Base-by-base conservation (phyloP, 1,140 invertebrate species). In the Temnothorax longispinosus region DNA sequence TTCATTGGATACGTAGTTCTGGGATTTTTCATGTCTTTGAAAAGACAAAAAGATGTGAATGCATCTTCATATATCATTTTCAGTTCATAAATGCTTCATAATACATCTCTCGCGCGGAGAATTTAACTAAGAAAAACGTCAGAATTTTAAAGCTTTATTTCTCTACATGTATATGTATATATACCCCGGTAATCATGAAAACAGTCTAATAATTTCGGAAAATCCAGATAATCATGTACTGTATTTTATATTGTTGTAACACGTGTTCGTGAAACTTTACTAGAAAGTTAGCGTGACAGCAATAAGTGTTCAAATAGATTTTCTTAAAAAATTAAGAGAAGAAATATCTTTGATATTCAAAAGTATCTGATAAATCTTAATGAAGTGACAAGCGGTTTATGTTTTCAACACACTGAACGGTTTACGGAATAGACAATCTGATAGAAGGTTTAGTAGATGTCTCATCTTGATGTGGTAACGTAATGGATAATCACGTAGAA, bases 401-500 rank as follows among this genome's bases (percentile, higher is more conserved):
- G 21, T 52, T n/a, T 54, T n/a, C 52, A n/a, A 54, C 4, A 44
- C 1, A 8, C 0, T 38, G 32, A 32, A 41, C 1, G 18, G 10
- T 32, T 35, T 77, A 32, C 5, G 11, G 13, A 69, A 15, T 18
- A 21, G 44, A 80, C 41, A 80, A 15, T 6, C 41, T n/a, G 41
- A 44, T 27, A n/a, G 3, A 11, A 5, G 10, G 32, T 0, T 13
- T 18, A 32, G 47, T 47, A 88, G 88, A 84, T 47, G 58, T 89
- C 60, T 41, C 78, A 58, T 65, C 65, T 86, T 67, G 88, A 78
- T 44, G 74, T 64, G 50, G 32, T 56, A 75, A 74, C 58, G 65
- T 82, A 87, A 89, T 58, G 64, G 44, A 86, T 88, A 89, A 88
- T 86, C 85, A 65, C 50, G 27, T 41, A 62, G 69, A 90, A 90